A percentile compares a stretch with the other conserved stretches of the same genome.
phyloP scores from a whole-genome alignment of 2,888 invertebrate species.

The Pegoplata infirma region DNA sequence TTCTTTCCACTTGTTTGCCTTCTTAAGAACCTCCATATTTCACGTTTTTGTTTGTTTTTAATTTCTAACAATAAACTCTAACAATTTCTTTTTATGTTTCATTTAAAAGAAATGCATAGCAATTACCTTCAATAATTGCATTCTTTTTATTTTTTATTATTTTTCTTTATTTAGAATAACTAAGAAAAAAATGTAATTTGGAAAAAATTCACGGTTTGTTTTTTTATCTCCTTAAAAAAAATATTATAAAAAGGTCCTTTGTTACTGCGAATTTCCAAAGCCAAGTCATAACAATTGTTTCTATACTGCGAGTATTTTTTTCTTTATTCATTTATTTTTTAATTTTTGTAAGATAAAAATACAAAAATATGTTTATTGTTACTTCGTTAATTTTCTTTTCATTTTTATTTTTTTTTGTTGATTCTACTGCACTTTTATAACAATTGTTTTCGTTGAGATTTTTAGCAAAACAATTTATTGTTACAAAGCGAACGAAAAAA shows the following conservation, averaged over 20 bases:
- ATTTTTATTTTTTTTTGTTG: no score
- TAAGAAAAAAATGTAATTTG: not conserved
- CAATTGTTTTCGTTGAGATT: conserved; percentile 11
- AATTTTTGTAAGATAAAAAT: not conserved
- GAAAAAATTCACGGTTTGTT: not conserved
- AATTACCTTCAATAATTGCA: conserved; percentile 28
- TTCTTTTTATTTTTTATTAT: not conserved
- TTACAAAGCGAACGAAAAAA: not conserved
- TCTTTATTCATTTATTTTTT: not conserved
- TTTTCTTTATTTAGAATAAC: no score
- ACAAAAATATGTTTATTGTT: not conserved
- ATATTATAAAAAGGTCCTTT: not conserved
- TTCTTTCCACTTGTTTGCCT: no score
- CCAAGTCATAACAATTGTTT: conserved; percentile 7
- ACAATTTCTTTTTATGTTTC: not conserved
- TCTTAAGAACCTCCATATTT: no score
- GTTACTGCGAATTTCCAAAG: not conserved
- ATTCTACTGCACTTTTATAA: not conserved
- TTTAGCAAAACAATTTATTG: not conserved
- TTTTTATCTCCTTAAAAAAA: not conserved
- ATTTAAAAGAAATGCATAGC: conserved; percentile 10
- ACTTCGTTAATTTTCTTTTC: not conserved
- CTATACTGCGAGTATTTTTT: not conserved
- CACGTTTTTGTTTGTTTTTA: no score
- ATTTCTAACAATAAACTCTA: no score